Conservation (phyloP, 2,888 invertebrate species). For the Ceriagrion tenellum region DNA sequence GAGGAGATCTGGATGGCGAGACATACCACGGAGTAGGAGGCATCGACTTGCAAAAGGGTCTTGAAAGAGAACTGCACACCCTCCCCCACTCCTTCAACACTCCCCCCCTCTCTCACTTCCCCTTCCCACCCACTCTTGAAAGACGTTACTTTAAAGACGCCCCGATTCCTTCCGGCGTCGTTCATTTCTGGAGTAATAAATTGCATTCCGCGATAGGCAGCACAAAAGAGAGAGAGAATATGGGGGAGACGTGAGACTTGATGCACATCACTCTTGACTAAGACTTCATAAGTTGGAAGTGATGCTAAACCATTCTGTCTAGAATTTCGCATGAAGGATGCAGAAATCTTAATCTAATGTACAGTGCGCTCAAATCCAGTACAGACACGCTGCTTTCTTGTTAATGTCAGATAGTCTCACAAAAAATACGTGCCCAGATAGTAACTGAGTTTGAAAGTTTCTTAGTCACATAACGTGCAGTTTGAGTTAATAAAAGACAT, state of each 20-base stretch:
- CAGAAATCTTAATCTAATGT: background rate
- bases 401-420: too few relatives aligned
- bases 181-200: conserved; percentile 8
- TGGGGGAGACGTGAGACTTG: background rate
- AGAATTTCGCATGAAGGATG: background rate
- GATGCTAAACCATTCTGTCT: background rate
- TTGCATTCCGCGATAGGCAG: background rate
- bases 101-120: background rate
- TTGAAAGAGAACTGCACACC: background rate
- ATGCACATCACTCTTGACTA: background rate
- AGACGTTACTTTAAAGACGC: background rate
- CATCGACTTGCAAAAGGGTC: background rate
- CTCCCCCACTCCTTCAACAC: too few relatives aligned
- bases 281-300: background rate
- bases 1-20: background rate
- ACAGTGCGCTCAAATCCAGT: background rate
- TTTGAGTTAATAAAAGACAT: too few relatives aligned
- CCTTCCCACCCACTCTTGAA: background rate
- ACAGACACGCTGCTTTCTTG: background rate
- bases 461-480: too few relatives aligned
- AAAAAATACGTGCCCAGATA: too few relatives aligned
- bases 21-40: background rate
- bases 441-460: too few relatives aligned
- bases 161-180: background rate
- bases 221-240: background rate